Evolutionary conservation across 2,888 invertebrate genomes (phyloP).

Genomic region (Theretra japonica): DNA sequence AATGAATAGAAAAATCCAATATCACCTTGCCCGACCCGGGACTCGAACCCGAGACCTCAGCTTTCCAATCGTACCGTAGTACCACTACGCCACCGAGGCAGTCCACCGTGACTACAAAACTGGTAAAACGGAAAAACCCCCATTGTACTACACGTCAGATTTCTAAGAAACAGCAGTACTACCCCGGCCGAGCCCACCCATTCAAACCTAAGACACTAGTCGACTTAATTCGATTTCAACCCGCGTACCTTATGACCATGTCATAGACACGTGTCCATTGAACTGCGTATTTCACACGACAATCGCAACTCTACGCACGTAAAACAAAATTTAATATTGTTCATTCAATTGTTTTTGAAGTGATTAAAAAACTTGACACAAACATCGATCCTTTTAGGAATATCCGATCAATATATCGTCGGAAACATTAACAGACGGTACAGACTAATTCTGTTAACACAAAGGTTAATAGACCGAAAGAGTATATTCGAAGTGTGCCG

Average conservation of each 20-base stretch:
- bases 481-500: too few relatives aligned
- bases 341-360: neutral
- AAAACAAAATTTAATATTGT: conserved; percentile 6
- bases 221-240: neutral
- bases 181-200: too few relatives aligned
- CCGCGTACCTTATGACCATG: neutral
- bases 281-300: neutral
- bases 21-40: too few relatives aligned
- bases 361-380: neutral
- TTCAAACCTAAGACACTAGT: too few relatives aligned
- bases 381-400: neutral
- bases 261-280: neutral
- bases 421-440: neutral
- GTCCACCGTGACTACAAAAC: too few relatives aligned
- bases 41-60: too few relatives aligned
- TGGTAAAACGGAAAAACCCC: too few relatives aligned
- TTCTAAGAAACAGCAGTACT: too few relatives aligned
- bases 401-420: neutral
- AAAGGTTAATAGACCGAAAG: neutral
- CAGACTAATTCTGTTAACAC: neutral
- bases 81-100: too few relatives aligned
- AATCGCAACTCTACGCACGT: neutral
- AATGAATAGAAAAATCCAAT: too few relatives aligned
- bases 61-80: too few relatives aligned
- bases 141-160: too few relatives aligned